phyloP scores from a whole-genome alignment of 2,113 vertebrate genomes.

The Emberiza fucata region DNA sequence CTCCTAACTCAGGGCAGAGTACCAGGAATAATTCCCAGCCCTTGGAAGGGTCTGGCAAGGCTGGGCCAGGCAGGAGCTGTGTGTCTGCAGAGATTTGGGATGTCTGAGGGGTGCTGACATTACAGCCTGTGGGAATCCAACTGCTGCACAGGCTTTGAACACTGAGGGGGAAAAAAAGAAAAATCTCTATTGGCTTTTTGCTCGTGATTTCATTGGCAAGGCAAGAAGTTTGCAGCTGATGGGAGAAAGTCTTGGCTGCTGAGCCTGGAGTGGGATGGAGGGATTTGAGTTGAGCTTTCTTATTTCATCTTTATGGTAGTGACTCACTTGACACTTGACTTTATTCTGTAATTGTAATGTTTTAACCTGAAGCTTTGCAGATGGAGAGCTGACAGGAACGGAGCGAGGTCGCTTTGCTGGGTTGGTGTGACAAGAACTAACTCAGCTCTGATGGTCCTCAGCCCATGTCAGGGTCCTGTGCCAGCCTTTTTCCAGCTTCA shows the following conservation, averaged over 20 bases:
- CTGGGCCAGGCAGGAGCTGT: background rate
- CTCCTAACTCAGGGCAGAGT: background rate
- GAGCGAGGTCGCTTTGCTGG: background rate
- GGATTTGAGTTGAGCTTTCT: background rate
- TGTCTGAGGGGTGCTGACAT: background rate
- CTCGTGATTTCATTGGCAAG: background rate
- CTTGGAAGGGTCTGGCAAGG: background rate
- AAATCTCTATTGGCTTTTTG: background rate
- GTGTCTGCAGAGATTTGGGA: background rate
- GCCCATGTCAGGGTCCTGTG: background rate
- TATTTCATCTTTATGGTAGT: constrained; percentile 6
- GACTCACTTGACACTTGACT: constrained; percentile 33
- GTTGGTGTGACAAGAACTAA: background rate
- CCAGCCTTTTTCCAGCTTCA: background rate
- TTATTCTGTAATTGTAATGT: background rate
- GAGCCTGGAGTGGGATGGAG: background rate
- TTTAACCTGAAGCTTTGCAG: background rate
- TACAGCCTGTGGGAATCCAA: background rate
- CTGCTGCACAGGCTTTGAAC: background rate
- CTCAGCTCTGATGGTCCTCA: background rate
- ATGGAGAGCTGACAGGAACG: background rate
- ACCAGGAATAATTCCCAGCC: background rate
- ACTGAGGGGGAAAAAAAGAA: rapidly evolving
- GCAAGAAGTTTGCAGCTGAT: background rate
- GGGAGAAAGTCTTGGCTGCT: constrained; percentile 28